A percentile compares a stretch with the other conserved stretches of the same genome.
Conservation (phyloP, 2,888 invertebrate genomes). For the Heliothis peltigera region DNA sequence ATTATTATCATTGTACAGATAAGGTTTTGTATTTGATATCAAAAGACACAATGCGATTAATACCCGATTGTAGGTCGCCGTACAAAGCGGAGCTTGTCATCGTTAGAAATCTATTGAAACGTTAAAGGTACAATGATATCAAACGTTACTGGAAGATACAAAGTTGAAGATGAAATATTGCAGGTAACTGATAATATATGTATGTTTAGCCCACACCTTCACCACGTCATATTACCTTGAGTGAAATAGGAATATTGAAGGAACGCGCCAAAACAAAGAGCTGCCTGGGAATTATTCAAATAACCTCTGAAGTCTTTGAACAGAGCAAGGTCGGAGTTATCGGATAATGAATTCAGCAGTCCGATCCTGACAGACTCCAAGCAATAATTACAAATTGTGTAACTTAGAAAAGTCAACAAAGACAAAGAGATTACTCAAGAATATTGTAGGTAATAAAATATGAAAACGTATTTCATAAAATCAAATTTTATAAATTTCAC, state of each 20-base stretch:
- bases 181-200: constrained; percentile 16
- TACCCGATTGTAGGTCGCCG: constrained; percentile 22
- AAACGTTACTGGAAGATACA: constrained; percentile 10
- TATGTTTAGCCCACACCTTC: constrained; percentile 27
- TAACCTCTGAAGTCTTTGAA: constrained; percentile 34
- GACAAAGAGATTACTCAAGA: constrained; percentile 31
- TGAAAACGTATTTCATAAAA: constrained; percentile 3
- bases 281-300: constrained; percentile 36
- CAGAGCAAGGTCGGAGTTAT: constrained; percentile 37
- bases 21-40: constrained; percentile 35
- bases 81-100: constrained; percentile 18
- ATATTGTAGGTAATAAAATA: constrained; percentile 4
- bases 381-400: constrained; percentile 43
- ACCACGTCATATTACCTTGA: constrained; percentile 16
- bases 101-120: constrained; percentile 23
- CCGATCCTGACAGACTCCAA: constrained; percentile 26
- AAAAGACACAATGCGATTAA: constrained; percentile 25
- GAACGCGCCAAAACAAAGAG: constrained; percentile 33
- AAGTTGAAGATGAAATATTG: constrained; percentile 11
- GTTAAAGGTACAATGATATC: constrained; percentile 1
- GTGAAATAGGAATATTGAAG: constrained; percentile 29
- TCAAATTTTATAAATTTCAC: constrained; percentile 10
- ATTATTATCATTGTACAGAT: constrained; percentile 37
- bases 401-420: constrained; percentile 38
- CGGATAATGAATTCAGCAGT: constrained; percentile 49